Base-by-base conservation (phyloP, 2,113 vertebrate species). In the Prolemur simus region DNA sequence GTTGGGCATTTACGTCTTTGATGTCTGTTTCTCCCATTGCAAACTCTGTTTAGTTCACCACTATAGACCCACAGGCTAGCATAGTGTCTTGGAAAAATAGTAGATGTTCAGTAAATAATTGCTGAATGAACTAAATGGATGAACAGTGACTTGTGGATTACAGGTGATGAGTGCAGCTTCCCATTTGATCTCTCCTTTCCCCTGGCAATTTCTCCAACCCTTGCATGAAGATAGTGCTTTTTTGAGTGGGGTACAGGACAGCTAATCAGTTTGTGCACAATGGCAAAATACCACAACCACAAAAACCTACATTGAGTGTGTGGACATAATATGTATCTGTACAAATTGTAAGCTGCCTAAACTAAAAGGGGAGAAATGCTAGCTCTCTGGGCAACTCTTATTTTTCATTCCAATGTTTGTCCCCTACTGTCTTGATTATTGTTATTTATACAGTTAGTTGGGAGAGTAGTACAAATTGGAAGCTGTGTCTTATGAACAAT, bases 391-490 rank as follows among this genome's bases (percentile, higher is more conserved):
- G 34, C 20, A 76, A 76, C 76, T 83, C 56, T 84, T 29, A 80
- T 83, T 89, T 84, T 95, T 71, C 71, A 95, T 71, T 94, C 85
- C 85, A 96, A 87, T 87, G 66, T 90, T 56, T 94, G 64, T 73
- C 64, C 68, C 71, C 81, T 93, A 63, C 66, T 15, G 39, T 94
- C 73, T 69, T 71, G 49, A 94, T 86, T 95, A 97, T 34, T 49
- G 39, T 21, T 66, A 60, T 74, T 87, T 85, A 84, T 23, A 80
- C 54, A 68, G 32, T 63, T 58, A 86, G 37, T 37, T 96, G 81
- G 89, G 32, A 85, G 37, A 94, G 37, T 29, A 73, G 52, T 20
- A 76, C 37, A 90, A 58, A 76, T 34, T 37, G 34, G 66, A 96
- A 96, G 47, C 76, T 94, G 69, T 58, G 34, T 56, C 49, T 68